Base-by-base conservation (phyloP, 2,797 vertebrate species). In the Heliangelus exortis region DNA sequence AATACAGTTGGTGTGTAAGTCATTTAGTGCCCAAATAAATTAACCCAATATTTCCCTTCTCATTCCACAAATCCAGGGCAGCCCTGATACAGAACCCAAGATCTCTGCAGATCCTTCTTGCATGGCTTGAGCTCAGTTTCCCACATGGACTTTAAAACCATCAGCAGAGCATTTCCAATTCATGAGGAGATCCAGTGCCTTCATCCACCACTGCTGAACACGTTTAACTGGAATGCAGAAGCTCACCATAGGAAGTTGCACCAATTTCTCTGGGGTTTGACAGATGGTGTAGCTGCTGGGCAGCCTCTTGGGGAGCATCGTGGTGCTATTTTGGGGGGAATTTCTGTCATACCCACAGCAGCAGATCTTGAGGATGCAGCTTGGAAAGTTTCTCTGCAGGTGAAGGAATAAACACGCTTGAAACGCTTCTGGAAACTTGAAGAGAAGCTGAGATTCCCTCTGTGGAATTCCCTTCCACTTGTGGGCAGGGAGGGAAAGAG, bases 161-260 rank as follows among this genome's bases (percentile, higher is more conserved):
- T 0, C 36, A 25, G 45, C 1, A 12, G 12, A 78, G 23, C 5
- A 15, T 29, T 75, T 45, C 8, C 41, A 54, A 36, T 8, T 61
- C 82, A 10, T n/a, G 1, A 20, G 20, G 25, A 41, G 15, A 12
- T 75, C 75, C 16, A 12, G 23, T 1, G 3, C 3, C 1, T 65
- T 51, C 72, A 21, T 18, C 34, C n/a, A 2, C 19, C 12, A 18
- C 28, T 15, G 1, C 66, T 7, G 7, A 69, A 26, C 10, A 20
- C 15, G 4, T 28, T 26, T 9, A 36, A 66, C 1, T 0, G 0
- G 22, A 13, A 41, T 26, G 18, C 2, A 0, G 9, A 50, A 43
- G 43, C 41, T 45, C 62, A 19, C 0, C 0, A 39, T 4, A 10
- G 10, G 57, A 68, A 63, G 12, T 3, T 34, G 33, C 58, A 33